A percentile compares a stretch with the other conserved stretches of the same genome.
Conservation (phyloP, 1,140 invertebrate genomes). For the Mercenaria mercenaria region DNA sequence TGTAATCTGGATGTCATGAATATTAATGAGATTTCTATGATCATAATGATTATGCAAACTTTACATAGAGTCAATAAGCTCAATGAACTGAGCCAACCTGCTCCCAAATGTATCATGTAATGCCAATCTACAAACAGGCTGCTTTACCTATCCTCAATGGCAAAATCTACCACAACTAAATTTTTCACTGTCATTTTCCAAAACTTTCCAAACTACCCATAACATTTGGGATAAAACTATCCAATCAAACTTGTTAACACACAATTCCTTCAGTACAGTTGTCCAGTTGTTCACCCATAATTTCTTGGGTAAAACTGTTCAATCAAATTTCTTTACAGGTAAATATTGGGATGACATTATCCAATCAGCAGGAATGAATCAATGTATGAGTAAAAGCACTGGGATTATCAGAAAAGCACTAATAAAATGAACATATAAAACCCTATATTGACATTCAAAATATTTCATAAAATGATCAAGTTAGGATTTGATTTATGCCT, state of each 20-base stretch:
- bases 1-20: constrained; percentile 42
- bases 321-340: background rate
- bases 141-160: no score
- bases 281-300: background rate
- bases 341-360: background rate
- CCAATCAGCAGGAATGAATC: constrained; percentile 16
- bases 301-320: background rate
- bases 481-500: background rate
- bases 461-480: background rate
- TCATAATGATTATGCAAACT: constrained; percentile 46
- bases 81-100: no score
- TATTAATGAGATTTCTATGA: constrained; percentile 53
- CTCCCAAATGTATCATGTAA: no score
- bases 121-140: no score
- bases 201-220: no score
- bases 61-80: background rate
- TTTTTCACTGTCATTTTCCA: background rate
- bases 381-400: background rate
- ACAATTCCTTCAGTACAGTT: background rate
- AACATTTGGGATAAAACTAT: no score
- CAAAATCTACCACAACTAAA: no score
- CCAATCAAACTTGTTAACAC: background rate
- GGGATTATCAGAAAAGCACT: constrained; percentile 23
- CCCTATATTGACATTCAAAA: background rate
- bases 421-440: background rate